Evolutionary conservation across 2,113 vertebrate species (phyloP), one percentile per base, ranked within the genome.

Genomic region (Poeciliopsis prolifica): DNA sequence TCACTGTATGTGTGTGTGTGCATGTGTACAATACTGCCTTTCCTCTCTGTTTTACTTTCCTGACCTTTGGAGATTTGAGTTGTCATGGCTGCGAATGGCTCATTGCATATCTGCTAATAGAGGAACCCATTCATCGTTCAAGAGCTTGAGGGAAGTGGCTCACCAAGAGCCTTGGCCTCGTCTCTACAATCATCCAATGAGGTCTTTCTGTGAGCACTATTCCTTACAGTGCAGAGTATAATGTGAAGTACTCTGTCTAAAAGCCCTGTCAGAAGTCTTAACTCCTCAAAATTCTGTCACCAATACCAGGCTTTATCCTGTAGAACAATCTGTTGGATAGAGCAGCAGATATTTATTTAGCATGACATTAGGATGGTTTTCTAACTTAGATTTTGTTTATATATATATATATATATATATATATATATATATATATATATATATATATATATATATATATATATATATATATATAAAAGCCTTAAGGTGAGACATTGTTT

Each of bases 1-100:
- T 51, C 12, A 40, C 1, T 17, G 17, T 54, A 0, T 54, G 14
- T 54, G 48, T 24, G 17, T 54, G 33, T 29, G 35, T 26, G 48
- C 14, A 24, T 14, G n/a, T 44, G 19, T 13, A 26, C 35, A 33
- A 40, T 29, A 29, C 10, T 65, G 42, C 29, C 58, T 22, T 76
- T 60, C 35, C 42, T 73, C 68, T 69, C 75, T 78, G 61, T 75
- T 77, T 76, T 80, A 58, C 72, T 74, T 78, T 77, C 73, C 68
- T 54, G n/a, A 88, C 85, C 87, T 80, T 64, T 85, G 77, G 77
- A 79, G 79, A 80, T 78, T 79, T 22, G 68, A 90, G 94, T 91
- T 95, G 93, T 94, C 95, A 95, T 94, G 93, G 94, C 93, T 94
- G 93, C 91, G 89, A 93, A 93, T 92, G 94, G 93, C 94, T 95